Evolutionary conservation across 2,888 invertebrate species (phyloP).

Genomic region (Drosophila anceps): DNA sequence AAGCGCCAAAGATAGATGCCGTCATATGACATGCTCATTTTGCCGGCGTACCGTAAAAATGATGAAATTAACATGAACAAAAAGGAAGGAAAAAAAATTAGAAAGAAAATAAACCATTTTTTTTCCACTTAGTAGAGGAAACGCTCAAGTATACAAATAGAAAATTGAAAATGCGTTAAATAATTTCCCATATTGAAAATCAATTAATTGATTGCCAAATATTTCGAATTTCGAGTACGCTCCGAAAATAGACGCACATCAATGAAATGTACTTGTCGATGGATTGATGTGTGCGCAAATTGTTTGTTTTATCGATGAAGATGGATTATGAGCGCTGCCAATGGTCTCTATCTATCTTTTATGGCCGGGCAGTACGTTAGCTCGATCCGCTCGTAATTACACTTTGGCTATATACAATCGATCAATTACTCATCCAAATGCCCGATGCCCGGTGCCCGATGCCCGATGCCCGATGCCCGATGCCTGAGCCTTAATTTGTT

Average conservation of each 20-base stretch:
- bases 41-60: constrained; percentile 68
- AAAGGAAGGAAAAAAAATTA: neutral
- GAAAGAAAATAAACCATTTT: constrained; percentile 26
- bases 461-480: neutral
- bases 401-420: constrained; percentile 30
- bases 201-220: constrained; percentile 79
- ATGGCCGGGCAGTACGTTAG: constrained; percentile 16
- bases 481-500: constrained; percentile 65
- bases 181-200: constrained; percentile 63
- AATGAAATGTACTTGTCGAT: constrained; percentile 66
- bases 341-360: constrained; percentile 11
- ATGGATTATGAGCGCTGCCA: constrained; percentile 72
- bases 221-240: constrained; percentile 38
- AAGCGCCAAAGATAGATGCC: constrained; percentile 64
- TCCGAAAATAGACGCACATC: constrained; percentile 45
- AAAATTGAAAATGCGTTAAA: constrained; percentile 30
- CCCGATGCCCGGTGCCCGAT: neutral
- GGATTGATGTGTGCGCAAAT: constrained; percentile 72
- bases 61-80: constrained; percentile 74
- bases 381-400: constrained; percentile 35
- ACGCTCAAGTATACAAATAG: constrained; percentile 48
- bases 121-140: constrained; percentile 51
- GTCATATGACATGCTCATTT: constrained; percentile 77
- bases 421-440: constrained; percentile 69
- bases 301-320: constrained; percentile 79